Evolutionary conservation across 2,888 invertebrate species (phyloP), one percentile per base, ranked within the genome.

Genomic region (Rhamnusium bicolor): DNA sequence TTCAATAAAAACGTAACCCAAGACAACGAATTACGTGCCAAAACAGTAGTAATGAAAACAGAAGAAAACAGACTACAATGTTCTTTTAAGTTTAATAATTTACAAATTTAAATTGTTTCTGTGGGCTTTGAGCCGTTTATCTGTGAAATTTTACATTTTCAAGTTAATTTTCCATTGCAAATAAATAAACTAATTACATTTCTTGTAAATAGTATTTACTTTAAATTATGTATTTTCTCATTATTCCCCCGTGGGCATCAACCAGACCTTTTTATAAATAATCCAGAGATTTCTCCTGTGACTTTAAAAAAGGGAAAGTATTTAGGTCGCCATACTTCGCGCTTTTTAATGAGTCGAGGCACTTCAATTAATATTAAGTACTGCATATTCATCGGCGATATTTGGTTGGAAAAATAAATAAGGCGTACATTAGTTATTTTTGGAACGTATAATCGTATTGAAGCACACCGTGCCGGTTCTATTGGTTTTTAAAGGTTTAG

Each of bases 381-480:
- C 49, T 51, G 63, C 63, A 51, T 49, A 63, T 63, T 63, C 49
- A 51, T 61, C 61, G 46, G 12, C 49, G 24, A 63, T 63, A 63
- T 63, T 51, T 63, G 21, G 27, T 29, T 27, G 49, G n/a, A 27
- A 49, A 63, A 63, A 63, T 27, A 63, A 27, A 63, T 63, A 49
- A 49, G 29, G 21, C 21, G 21, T 63, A 51, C 63, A 27, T 27
- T 49, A 21, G 51, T 24, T 63, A 63, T 63, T 63, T 63, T 63
- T 51, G 51, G 63, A 47, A 47, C 24, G 10, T 18, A 61, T 18
- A 46, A 61, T 8, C 14, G 61, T 46, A 46, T 16, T 14, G 10
- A 29, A 8, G 46, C 21, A n/a, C 62, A n/a, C n/a, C n/a, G n/a
- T n/a, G n/a, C n/a, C n/a, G 40, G 40, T 47, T 14, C 0, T 46